phyloP scores from a whole-genome alignment of 2,888 invertebrate genomes.

The Corythucha ciliata region DNA sequence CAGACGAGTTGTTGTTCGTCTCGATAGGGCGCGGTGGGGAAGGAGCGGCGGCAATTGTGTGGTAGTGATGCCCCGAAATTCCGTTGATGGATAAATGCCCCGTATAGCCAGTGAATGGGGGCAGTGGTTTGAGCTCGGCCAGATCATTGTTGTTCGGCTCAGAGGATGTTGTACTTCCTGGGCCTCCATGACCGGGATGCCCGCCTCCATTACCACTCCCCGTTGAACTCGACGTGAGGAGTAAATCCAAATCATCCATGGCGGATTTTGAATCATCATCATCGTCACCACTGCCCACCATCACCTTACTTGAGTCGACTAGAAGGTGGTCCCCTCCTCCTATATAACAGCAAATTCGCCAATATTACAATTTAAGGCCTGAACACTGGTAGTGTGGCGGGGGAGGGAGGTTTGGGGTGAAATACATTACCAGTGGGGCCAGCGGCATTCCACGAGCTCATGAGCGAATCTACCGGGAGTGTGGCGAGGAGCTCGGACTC shows the following conservation, averaged over 20 bases:
- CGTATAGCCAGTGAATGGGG: slow-evolving; percentile 78
- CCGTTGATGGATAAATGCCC: slow-evolving; percentile 79
- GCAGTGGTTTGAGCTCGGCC: slow-evolving; percentile 74
- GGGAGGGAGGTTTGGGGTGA: too few relatives aligned
- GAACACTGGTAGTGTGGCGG: too few relatives aligned
- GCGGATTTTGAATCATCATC: slow-evolving; percentile 35
- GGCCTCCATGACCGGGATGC: slow-evolving; percentile 24
- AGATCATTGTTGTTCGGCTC: slow-evolving; percentile 54
- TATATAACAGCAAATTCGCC: too few relatives aligned
- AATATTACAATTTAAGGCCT: too few relatives aligned
- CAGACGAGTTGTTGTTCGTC: slow-evolving; percentile 34
- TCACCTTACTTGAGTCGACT: slow-evolving; percentile 48
- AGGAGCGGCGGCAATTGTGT: slow-evolving; percentile 58
- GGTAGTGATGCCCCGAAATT: slow-evolving; percentile 78
- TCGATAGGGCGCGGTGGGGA: slow-evolving; percentile 38
- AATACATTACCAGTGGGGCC: slow-evolving; percentile 18
- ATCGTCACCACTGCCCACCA: slow-evolving; percentile 36
- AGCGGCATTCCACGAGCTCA: slow-evolving; percentile 55
- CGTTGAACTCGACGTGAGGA: slow-evolving; percentile 29
- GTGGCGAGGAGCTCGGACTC: slow-evolving; percentile 38
- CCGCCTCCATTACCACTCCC: slow-evolving; percentile 8
- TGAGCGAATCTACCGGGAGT: slow-evolving; percentile 55
- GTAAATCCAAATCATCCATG: slow-evolving; percentile 35
- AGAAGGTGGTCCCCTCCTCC: slow-evolving; percentile 45
- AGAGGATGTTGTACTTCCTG: slow-evolving; percentile 37